Evolutionary conservation across 2,797 vertebrate species (phyloP).

Genomic region (Darevskia nairensis): DNA sequence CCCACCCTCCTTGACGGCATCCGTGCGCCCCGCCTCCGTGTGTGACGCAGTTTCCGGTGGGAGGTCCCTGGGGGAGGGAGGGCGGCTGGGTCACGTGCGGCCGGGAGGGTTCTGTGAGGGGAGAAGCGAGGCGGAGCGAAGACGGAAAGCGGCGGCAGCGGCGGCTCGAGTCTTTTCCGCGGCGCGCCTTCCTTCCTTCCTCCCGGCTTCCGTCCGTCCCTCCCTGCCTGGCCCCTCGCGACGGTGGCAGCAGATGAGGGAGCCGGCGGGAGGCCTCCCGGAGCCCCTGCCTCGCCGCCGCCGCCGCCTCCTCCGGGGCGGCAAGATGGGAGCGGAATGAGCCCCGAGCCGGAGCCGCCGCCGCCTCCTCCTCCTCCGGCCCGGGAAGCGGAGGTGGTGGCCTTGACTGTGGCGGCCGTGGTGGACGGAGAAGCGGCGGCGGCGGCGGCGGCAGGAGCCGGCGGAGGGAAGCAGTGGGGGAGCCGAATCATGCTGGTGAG

Average conservation of each 20-base stretch:
- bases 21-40: not conserved
- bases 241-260: constrained; percentile 41
- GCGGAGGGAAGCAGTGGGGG: constrained; percentile 28
- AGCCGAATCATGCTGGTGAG: constrained; percentile 67
- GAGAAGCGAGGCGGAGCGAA: not conserved
- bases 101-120: not conserved
- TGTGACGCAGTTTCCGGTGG: constrained; percentile 19
- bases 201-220: too few species aligned
- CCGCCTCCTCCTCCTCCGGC: not conserved
- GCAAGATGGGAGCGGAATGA: constrained; percentile 52
- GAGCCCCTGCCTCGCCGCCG: not conserved
- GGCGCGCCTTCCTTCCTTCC: not conserved
- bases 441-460: not conserved
- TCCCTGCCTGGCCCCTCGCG: not conserved
- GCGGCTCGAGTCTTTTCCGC: not conserved
- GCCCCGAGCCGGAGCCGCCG: constrained; percentile 38
- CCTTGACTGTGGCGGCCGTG: constrained; percentile 10
- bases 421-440: not conserved
- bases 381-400: not conserved
- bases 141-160: not conserved
- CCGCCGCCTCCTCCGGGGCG: not conserved
- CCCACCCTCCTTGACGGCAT: too few species aligned
- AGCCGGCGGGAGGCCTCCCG: not conserved
- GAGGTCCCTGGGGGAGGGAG: not conserved
- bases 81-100: not conserved